These are phyloP conservation scores for Lepidotrigona ventralis DNA, from an alignment of 1,140 invertebrate genomes.

Conservation along the genomic window DNA sequence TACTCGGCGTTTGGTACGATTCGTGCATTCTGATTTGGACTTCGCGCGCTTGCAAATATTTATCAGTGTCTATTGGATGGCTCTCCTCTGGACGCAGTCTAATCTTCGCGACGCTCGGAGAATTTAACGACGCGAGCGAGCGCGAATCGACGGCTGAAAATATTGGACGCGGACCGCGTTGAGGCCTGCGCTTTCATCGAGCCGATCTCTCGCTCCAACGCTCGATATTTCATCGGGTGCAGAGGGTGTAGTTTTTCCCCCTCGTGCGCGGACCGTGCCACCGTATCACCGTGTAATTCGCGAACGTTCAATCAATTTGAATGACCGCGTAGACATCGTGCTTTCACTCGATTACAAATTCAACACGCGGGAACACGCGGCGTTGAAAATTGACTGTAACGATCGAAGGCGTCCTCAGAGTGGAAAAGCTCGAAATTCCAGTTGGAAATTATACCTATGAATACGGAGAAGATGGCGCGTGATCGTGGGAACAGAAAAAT, in stretches of 20 bases:
- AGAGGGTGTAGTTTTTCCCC: neutral
- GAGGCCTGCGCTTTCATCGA: conserved; percentile 10
- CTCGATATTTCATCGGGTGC: neutral
- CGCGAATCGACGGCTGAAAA: conserved; percentile 35
- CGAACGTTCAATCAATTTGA: neutral
- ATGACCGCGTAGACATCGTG: neutral
- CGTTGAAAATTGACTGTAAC: neutral
- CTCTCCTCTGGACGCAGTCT: conserved; percentile 14
- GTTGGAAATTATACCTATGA: too few species aligned
- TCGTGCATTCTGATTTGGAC: neutral
- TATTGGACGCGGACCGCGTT: conserved; percentile 1
- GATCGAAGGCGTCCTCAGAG: neutral
- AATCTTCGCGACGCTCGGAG: conserved; percentile 7
- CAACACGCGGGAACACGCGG: neutral
- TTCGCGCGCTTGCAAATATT: conserved; percentile 19
- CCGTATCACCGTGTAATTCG: neutral
- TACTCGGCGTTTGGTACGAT: neutral
- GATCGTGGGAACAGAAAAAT: neutral
- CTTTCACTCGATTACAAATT: neutral
- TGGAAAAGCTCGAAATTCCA: neutral
- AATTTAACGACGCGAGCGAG: conserved; percentile 29
- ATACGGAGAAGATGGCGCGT: neutral
- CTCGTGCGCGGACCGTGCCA: neutral
- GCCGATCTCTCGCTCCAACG: neutral
- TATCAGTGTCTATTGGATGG: conserved; percentile 12